Conservation (phyloP, 2,888 invertebrate species). For the Gisinianus flammeolus region DNA sequence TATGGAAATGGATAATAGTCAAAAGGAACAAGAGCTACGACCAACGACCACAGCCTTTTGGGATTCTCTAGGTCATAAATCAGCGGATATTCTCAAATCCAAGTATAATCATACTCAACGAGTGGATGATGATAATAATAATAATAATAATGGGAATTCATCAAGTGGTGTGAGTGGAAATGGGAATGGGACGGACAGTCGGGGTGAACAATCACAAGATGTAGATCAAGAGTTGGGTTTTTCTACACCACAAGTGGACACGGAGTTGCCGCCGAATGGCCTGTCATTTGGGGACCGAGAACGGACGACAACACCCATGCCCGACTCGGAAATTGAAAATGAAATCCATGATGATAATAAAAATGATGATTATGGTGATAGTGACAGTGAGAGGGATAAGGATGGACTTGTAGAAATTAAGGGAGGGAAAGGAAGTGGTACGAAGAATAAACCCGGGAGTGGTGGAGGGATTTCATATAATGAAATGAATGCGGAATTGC, state of each 20-base stretch:
- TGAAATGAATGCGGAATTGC: slow-evolving; percentile 1
- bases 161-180: too few relatives aligned
- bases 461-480: neutral
- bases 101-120: neutral
- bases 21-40: slow-evolving; percentile 40
- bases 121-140: neutral
- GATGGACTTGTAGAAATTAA: neutral
- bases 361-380: neutral
- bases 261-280: slow-evolving; percentile 43
- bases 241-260: slow-evolving; percentile 49
- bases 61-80: slow-evolving; percentile 46
- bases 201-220: neutral
- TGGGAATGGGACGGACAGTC: neutral
- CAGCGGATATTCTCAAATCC: slow-evolving; percentile 9
- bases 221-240: slow-evolving; percentile 43
- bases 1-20: slow-evolving; percentile 35
- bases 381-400: neutral
- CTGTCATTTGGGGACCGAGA: neutral
- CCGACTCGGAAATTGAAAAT: slow-evolving; percentile 15
- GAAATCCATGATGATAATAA: slow-evolving; percentile 9
- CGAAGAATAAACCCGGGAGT: neutral
- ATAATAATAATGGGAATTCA: neutral
- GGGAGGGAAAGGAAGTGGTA: neutral
- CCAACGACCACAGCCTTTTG: slow-evolving; percentile 47
- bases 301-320: slow-evolving; percentile 24